Percentiles rank a stretch among this genome's conserved stretches.
These are phyloP conservation scores for Eupithecia inturbata DNA, from an alignment of 2,888 invertebrate genomes.

Conservation along the genomic window DNA sequence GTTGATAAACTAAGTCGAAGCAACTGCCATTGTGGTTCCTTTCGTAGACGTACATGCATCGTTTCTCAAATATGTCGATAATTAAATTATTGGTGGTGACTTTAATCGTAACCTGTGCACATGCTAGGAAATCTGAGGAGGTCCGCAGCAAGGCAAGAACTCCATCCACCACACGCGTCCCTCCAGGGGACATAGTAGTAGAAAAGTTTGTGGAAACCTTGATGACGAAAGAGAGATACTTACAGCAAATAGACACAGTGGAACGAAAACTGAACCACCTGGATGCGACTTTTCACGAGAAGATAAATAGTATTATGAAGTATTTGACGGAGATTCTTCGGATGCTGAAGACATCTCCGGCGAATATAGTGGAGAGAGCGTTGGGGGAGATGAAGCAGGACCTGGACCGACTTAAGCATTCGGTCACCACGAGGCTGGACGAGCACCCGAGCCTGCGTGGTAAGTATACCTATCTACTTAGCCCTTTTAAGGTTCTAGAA, in stretches of 20 bases:
- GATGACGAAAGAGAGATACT: slow-evolving; percentile 68
- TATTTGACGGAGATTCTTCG: slow-evolving; percentile 66
- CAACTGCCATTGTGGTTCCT: slow-evolving; percentile 35
- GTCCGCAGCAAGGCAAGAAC: slow-evolving; percentile 13
- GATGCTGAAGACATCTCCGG: slow-evolving; percentile 51
- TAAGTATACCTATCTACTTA: slow-evolving; percentile 40
- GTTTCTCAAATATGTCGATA: slow-evolving; percentile 46
- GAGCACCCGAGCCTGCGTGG: slow-evolving; percentile 56
- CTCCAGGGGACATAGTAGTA: slow-evolving; percentile 59
- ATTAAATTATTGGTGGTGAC: slow-evolving; percentile 34
- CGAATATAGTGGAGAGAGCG: slow-evolving; percentile 51
- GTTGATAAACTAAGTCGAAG: slow-evolving; percentile 28
- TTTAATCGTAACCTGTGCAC: slow-evolving; percentile 29
- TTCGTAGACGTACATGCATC: slow-evolving; percentile 35
- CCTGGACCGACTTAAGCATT: slow-evolving; percentile 56
- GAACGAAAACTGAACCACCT: slow-evolving; percentile 66
- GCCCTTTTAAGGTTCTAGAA: too few relatives aligned
- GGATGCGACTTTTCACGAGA: slow-evolving; percentile 65
- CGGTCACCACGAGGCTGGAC: slow-evolving; percentile 47
- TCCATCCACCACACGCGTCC: slow-evolving; percentile 46
- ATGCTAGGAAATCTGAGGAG: slow-evolving; percentile 34
- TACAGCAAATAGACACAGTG: slow-evolving; percentile 68
- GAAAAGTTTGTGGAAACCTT: slow-evolving; percentile 74
- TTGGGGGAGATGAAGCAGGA: slow-evolving; percentile 56
- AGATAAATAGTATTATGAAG: slow-evolving; percentile 64